Conservation (phyloP, 2,113 vertebrate species). For the Psettodes erumei region DNA sequence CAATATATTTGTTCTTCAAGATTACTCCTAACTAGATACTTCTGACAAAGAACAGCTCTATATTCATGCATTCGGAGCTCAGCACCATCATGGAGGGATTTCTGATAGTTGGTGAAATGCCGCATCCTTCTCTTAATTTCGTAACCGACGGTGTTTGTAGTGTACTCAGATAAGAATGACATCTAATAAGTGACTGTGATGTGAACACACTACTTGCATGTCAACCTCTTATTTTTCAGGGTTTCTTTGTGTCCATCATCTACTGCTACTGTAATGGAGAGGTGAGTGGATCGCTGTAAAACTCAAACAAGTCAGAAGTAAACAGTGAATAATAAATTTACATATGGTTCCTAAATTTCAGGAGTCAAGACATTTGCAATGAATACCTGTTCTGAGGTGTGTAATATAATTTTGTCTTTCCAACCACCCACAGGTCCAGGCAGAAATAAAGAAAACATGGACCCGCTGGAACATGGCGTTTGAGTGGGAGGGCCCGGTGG, state of each 20-base stretch:
- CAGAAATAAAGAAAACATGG: constrained; percentile 92
- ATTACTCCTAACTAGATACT: too few species aligned
- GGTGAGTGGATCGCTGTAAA: constrained; percentile 78
- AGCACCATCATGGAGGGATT: too few species aligned
- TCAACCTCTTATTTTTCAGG: constrained; percentile 77
- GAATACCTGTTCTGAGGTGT: too few species aligned
- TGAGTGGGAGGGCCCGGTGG: constrained; percentile 86
- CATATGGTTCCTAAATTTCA: too few species aligned
- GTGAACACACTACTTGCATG: neutral
- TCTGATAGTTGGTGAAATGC: neutral
- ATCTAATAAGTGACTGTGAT: neutral
- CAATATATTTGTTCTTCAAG: too few species aligned
- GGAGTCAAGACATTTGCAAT: too few species aligned
- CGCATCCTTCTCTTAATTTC: too few species aligned
- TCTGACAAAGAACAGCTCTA: too few species aligned
- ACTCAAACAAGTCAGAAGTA: neutral
- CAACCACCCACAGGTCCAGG: constrained; percentile 83
- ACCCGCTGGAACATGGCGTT: constrained; percentile 85
- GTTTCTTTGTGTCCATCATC: constrained; percentile 93
- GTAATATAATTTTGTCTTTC: too few species aligned
- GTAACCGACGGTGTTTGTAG: too few species aligned
- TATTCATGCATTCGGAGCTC: too few species aligned
- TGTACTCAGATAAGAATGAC: neutral
- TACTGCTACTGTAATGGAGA: constrained; percentile 94
- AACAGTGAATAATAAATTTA: neutral